Evolutionary conservation across 2,888 invertebrate genomes (phyloP).

Genomic region (Crematogaster levior): DNA sequence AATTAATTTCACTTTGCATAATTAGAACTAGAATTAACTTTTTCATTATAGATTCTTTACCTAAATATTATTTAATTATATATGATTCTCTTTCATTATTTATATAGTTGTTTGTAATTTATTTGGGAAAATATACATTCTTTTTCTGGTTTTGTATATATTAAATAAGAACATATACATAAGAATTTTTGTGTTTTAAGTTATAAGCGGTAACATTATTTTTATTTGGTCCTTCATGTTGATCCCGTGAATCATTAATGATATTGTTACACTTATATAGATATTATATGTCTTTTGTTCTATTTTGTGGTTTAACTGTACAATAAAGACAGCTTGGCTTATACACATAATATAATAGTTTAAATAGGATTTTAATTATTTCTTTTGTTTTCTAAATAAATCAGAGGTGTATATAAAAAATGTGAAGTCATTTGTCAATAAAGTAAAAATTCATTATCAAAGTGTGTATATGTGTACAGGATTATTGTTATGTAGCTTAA

Average conservation of each 20-base stretch:
- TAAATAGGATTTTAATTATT: not conserved
- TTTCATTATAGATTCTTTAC: not conserved
- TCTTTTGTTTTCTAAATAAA: not conserved
- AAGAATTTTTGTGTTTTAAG: not conserved
- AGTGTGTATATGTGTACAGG: not conserved
- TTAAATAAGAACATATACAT: not conserved
- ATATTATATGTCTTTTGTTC: not conserved
- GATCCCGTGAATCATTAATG: not conserved
- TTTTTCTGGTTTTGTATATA: not conserved
- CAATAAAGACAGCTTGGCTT: not conserved
- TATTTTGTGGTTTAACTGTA: not conserved
- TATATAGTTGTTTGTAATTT: not conserved
- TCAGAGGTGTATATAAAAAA: not conserved
- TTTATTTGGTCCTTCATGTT: not conserved
- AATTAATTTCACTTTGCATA: not conserved
- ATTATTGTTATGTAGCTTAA: not conserved
- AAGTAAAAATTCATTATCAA: conserved; percentile 23
- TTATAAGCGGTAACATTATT: not conserved
- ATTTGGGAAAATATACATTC: not conserved
- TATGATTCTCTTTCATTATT: not conserved
- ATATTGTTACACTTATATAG: not conserved
- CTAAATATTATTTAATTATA: not conserved
- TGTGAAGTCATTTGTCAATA: not conserved
- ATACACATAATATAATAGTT: not conserved
- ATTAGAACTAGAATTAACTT: not conserved